Conservation (phyloP, 2,113 vertebrate species). For the Corythoichthys haematopterus region DNA sequence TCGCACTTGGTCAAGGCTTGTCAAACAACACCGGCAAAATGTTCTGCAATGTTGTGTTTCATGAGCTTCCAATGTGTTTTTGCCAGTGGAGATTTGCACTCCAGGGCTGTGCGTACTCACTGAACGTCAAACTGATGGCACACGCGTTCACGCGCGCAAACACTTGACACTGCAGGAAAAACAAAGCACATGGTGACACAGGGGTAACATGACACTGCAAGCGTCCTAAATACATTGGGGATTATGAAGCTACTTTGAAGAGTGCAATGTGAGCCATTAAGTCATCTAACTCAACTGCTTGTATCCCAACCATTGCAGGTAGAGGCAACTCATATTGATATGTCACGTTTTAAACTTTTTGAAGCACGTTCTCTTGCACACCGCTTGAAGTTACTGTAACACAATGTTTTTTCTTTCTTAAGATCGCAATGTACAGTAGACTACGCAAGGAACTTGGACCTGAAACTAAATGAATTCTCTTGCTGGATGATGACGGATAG, state of each 20-base stretch:
- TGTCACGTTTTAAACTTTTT: not conserved
- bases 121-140: slow-evolving; percentile 5
- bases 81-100: not conserved
- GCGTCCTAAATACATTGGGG: slow-evolving; percentile 11
- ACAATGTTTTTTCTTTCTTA: too few relatives aligned
- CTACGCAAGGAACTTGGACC: not conserved
- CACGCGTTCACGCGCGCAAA: not conserved
- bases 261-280: not conserved
- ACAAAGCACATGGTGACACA: slow-evolving; percentile 54
- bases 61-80: not conserved
- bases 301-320: not conserved
- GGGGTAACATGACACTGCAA: slow-evolving; percentile 30
- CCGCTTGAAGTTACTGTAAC: too few relatives aligned
- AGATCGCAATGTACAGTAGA: too few relatives aligned
- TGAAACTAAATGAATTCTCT: slow-evolving; percentile 1
- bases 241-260: not conserved
- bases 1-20: not conserved
- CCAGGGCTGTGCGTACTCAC: not conserved
- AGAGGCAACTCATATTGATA: too few relatives aligned
- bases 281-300: not conserved
- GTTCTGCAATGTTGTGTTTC: not conserved
- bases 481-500: too few relatives aligned
- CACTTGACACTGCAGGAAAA: slow-evolving; percentile 41
- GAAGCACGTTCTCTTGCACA: not conserved
- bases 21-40: not conserved